Percentiles rank a stretch among this genome's conserved stretches.
These are phyloP conservation scores for Ailurus styani DNA, from an alignment of 2,113 vertebrate species.

Conservation along the genomic window DNA sequence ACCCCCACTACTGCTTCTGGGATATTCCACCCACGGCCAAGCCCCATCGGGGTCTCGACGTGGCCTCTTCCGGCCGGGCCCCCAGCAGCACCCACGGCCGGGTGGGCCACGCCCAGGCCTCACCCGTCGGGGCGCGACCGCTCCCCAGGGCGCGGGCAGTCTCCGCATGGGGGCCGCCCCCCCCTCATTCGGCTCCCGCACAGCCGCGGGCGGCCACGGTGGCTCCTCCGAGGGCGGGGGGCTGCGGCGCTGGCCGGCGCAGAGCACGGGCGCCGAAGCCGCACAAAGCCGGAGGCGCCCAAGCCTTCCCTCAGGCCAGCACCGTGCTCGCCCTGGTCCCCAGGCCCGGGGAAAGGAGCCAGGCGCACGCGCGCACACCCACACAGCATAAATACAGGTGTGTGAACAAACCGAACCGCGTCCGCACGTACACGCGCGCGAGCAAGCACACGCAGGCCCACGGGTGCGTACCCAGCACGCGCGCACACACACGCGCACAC, in stretches of 20 bases:
- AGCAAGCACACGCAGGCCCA: no score
- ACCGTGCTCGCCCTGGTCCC: no score
- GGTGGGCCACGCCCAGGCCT: no score
- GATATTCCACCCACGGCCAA: no score
- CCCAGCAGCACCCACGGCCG: no score
- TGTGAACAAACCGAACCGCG: neutral
- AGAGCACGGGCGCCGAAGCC: neutral
- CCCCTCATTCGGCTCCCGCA: no score
- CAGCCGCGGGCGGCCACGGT: neutral
- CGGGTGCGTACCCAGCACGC: neutral
- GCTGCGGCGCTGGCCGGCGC: neutral
- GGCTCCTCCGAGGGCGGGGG: neutral
- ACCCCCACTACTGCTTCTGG: neutral
- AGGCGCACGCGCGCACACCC: no score
- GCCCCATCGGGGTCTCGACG: neutral
- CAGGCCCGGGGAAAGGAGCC: neutral
- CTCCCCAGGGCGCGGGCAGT: no score
- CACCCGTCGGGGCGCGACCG: rapidly evolving
- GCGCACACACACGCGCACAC: neutral
- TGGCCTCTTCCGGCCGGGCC: neutral
- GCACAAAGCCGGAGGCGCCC: neutral
- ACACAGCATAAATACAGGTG: neutral
- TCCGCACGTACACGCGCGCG: neutral
- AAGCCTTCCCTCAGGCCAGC: neutral
- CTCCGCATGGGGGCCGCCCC: no score